Percentiles rank a stretch among this genome's conserved stretches.
Evolutionary conservation across 2,797 vertebrate genomes (phyloP).

Genomic region (Enteromius anoplus): DNA sequence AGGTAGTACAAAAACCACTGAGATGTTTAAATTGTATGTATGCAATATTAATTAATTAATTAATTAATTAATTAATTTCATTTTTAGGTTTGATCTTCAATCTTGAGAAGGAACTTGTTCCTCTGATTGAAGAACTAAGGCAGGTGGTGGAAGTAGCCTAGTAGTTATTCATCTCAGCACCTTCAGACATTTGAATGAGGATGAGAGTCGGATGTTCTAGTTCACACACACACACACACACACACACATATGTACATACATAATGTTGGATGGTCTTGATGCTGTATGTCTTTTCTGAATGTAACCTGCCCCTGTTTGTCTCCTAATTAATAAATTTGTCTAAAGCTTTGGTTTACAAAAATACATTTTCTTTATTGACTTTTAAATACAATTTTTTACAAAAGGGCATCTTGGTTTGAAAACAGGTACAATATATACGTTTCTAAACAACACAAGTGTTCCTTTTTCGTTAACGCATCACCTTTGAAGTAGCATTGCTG

Average conservation of each 20-base stretch:
- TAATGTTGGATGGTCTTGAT: constrained; percentile 52
- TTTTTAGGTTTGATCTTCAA: constrained; percentile 90
- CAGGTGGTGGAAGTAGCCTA: constrained; percentile 96
- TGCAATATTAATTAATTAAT: too few relatives aligned
- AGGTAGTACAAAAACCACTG: neutral
- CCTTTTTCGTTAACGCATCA: neutral
- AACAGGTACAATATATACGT: neutral
- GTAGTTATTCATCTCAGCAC: constrained; percentile 26
- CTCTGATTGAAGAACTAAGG: constrained; percentile 91
- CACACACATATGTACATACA: constrained; percentile 31
- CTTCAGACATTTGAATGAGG: constrained; percentile 19
- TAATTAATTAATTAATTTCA: too few relatives aligned
- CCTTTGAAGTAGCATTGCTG: neutral
- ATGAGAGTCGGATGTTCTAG: constrained; percentile 30
- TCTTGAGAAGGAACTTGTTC: constrained; percentile 92
- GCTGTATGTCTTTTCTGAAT: constrained; percentile 62
- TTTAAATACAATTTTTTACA: constrained; percentile 34
- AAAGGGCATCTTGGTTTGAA: neutral
- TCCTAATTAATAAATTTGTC: constrained; percentile 59
- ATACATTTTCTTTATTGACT: constrained; percentile 23
- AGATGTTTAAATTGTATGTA: neutral
- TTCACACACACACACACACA: neutral
- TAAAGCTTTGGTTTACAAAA: constrained; percentile 55
- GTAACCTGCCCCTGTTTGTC: constrained; percentile 52
- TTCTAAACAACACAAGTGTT: neutral